These are phyloP conservation scores for Eupithecia pulchellata DNA, from an alignment of 2,888 invertebrate species.

Conservation along the genomic window DNA sequence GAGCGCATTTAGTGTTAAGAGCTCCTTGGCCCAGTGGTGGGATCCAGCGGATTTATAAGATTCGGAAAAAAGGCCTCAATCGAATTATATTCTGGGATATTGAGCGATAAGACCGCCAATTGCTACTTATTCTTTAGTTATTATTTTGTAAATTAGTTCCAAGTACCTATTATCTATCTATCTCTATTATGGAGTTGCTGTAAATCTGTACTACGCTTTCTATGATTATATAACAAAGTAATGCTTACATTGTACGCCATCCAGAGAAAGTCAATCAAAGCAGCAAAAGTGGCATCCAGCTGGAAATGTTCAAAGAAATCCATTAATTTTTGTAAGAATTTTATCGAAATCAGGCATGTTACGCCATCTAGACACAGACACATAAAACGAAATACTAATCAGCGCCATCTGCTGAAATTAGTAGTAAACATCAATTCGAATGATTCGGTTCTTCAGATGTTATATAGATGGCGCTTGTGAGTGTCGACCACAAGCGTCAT, in stretches of 20 bases:
- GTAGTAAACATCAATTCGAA: background rate
- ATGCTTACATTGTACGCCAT: slow-evolving; percentile 93
- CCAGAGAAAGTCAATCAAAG: slow-evolving; percentile 92
- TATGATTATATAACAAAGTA: slow-evolving; percentile 42
- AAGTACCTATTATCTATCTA: no score
- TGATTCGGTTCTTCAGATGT: no score
- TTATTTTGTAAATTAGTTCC: no score
- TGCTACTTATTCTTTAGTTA: no score
- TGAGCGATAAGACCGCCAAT: no score
- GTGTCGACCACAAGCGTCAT: background rate
- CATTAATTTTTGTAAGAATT: background rate
- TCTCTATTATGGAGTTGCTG: background rate
- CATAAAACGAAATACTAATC: slow-evolving; percentile 6
- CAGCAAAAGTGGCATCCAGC: slow-evolving; percentile 92
- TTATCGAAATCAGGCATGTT: background rate
- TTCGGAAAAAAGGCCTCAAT: no score
- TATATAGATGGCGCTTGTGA: background rate
- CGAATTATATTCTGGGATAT: no score
- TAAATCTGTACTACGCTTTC: background rate
- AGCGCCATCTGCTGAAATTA: slow-evolving; percentile 5
- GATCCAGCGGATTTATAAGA: no score
- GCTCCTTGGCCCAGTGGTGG: no score
- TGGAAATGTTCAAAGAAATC: slow-evolving; percentile 67
- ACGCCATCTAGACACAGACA: slow-evolving; percentile 8
- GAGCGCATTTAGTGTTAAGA: no score